Conservation (phyloP, 2,113 vertebrate species). For the Pachycephala philippinensis region DNA sequence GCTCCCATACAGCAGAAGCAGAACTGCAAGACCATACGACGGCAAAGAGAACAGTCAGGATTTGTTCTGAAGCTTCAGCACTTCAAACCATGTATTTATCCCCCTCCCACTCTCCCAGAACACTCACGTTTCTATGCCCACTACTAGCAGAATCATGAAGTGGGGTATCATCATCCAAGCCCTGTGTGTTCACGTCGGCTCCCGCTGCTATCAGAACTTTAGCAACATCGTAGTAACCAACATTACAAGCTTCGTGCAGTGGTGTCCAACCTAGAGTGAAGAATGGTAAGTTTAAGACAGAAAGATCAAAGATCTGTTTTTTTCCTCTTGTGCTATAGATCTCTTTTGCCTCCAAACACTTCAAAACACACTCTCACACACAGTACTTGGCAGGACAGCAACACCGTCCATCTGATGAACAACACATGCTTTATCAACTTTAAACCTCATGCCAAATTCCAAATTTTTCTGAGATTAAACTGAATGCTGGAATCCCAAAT, state of each 20-base stretch:
- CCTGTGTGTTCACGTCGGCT: conserved; percentile 96
- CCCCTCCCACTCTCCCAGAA: not conserved
- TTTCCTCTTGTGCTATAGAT: not conserved
- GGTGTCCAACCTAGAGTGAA: conserved; percentile 90
- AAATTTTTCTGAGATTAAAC: not conserved
- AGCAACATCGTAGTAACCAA: conserved; percentile 95
- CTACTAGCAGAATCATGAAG: conserved; percentile 97
- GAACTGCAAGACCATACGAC: not conserved
- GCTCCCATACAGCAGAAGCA: not conserved
- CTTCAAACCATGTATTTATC: not conserved
- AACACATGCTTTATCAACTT: not conserved
- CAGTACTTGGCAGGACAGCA: not conserved
- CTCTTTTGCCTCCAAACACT: not conserved
- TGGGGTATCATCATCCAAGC: conserved; percentile 95
- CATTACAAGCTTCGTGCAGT: conserved; percentile 96
- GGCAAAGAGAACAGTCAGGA: not conserved
- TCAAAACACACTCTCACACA: not conserved
- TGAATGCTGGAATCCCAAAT: not conserved
- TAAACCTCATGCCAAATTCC: not conserved
- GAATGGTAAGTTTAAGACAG: not conserved
- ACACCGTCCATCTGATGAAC: not conserved
- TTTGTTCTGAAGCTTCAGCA: not conserved
- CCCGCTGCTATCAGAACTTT: conserved; percentile 95
- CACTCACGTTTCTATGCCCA: conserved; percentile 92
- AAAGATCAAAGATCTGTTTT: not conserved